phyloP scores from a whole-genome alignment of 2,113 vertebrate species.

The Sander vitreus region DNA sequence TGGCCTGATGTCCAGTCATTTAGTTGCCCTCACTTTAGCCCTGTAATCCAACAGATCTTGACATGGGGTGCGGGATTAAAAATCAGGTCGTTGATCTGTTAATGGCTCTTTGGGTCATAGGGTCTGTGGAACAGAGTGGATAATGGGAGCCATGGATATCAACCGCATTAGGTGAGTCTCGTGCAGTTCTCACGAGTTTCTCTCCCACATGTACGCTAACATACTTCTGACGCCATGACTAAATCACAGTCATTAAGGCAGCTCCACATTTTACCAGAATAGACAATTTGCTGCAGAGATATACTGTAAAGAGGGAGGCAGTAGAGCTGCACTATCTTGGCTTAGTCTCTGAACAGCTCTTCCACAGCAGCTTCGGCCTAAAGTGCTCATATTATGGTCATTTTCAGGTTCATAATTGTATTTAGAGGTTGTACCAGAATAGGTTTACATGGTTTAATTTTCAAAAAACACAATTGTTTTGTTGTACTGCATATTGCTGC shows the following conservation, averaged over 20 bases:
- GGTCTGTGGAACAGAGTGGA: slow-evolving; percentile 62
- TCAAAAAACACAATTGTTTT: too few relatives aligned
- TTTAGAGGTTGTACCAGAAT: too few relatives aligned
- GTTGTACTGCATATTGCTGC: too few relatives aligned
- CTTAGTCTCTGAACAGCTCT: background rate
- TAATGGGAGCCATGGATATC: slow-evolving; percentile 59
- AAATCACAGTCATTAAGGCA: background rate
- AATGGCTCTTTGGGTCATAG: slow-evolving; percentile 79
- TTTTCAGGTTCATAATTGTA: too few relatives aligned
- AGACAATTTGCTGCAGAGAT: background rate
- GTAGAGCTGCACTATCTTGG: background rate
- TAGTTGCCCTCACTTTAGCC: slow-evolving; percentile 43
- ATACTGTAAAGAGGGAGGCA: background rate
- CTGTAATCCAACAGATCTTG: slow-evolving; percentile 72
- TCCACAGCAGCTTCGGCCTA: background rate
- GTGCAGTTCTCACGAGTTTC: slow-evolving; percentile 18
- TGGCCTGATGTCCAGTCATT: slow-evolving; percentile 41
- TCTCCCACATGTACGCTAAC: background rate
- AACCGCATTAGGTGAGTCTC: slow-evolving; percentile 1
- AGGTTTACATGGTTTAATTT: too few relatives aligned
- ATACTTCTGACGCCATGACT: background rate
- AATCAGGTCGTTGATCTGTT: slow-evolving; percentile 78
- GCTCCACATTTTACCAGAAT: background rate
- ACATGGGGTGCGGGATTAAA: slow-evolving; percentile 71
- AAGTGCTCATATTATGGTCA: too few relatives aligned